These are phyloP conservation scores for Eclectus roratus DNA, from an alignment of 2,113 vertebrate genomes.

Conservation along the genomic window DNA sequence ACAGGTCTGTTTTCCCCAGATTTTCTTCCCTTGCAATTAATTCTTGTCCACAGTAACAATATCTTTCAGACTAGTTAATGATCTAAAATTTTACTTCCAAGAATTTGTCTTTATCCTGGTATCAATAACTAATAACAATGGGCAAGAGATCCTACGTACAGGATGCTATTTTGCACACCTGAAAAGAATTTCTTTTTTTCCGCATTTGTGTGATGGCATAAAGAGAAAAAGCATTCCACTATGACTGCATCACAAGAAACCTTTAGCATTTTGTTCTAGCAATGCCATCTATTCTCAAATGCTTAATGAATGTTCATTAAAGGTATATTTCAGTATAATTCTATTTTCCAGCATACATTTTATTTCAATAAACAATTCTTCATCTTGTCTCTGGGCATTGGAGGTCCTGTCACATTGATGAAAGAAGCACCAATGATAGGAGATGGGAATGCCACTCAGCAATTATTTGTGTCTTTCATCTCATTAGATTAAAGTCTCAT, in stretches of 20 bases:
- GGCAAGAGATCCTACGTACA: background rate
- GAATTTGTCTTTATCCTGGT: background rate
- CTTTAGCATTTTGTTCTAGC: background rate
- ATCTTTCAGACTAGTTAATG: background rate
- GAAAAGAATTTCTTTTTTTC: background rate
- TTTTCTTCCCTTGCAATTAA: background rate
- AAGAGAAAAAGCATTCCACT: background rate
- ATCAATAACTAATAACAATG: background rate
- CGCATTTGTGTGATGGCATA: background rate
- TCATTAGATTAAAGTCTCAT: background rate
- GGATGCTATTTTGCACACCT: background rate
- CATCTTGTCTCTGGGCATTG: background rate
- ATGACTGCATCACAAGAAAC: background rate
- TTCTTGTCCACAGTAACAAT: background rate
- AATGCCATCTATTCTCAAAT: background rate
- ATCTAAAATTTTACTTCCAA: background rate
- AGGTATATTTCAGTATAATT: background rate
- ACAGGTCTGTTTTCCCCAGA: background rate
- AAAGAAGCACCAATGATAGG: background rate
- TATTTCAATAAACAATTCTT: background rate
- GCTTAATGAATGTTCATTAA: background rate
- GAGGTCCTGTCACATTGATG: background rate
- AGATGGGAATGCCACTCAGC: background rate
- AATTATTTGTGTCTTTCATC: slow-evolving; percentile 17
- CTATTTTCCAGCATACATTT: background rate